These are phyloP conservation scores for Drosophila navojoa DNA, from an alignment of 1,140 invertebrate genomes.

Conservation along the genomic window DNA sequence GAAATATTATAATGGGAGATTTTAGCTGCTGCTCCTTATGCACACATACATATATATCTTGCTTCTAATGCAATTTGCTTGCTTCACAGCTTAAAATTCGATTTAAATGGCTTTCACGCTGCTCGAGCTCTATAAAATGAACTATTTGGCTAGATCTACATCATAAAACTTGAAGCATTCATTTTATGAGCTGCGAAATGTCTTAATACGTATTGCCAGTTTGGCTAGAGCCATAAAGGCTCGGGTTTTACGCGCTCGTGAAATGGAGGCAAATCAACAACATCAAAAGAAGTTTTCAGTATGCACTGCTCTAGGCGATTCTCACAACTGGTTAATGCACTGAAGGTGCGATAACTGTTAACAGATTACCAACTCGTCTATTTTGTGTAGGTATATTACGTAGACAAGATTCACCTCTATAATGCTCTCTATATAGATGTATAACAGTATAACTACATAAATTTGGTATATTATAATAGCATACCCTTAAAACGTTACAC, in stretches of 20 bases:
- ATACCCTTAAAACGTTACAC: no score
- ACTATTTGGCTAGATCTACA: not conserved
- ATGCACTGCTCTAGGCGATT: not conserved
- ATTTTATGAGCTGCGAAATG: constrained; percentile 44
- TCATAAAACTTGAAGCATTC: constrained; percentile 9
- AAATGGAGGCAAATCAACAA: not conserved
- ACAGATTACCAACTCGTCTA: no score
- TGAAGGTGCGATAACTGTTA: no score
- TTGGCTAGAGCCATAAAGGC: constrained; percentile 30
- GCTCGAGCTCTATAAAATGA: constrained; percentile 18
- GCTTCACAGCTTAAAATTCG: constrained; percentile 30
- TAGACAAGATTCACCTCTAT: no score
- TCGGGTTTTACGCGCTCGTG: constrained; percentile 15
- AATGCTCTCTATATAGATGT: no score
- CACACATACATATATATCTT: not conserved
- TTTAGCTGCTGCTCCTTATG: not conserved
- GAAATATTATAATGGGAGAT: constrained; percentile 10
- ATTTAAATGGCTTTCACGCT: constrained; percentile 25
- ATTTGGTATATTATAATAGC: no score
- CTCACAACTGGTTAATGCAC: constrained; percentile 1
- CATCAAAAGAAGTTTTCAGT: not conserved
- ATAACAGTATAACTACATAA: no score
- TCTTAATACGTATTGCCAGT: constrained; percentile 16
- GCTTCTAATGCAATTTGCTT: constrained; percentile 41
- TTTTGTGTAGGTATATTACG: no score